phyloP scores from a whole-genome alignment of 2,888 invertebrate genomes.

The Clusia tigrina region DNA sequence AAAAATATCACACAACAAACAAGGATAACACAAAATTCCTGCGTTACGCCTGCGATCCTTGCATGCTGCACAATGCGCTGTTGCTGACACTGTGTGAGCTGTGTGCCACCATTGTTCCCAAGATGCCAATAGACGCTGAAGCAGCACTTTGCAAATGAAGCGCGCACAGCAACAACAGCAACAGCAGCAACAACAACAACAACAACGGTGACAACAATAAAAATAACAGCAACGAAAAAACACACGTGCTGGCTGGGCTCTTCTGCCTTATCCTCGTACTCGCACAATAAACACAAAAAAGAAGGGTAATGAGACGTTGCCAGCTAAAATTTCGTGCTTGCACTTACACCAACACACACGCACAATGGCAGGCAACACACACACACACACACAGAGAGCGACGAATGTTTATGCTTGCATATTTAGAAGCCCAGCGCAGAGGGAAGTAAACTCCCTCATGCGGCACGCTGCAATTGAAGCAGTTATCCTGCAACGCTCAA shows the following conservation, averaged over 20 bases:
- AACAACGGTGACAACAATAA: not conserved
- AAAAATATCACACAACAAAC: not conserved
- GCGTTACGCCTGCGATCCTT: constrained; percentile 12
- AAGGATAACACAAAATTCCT: constrained; percentile 11
- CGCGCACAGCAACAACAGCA: constrained; percentile 9
- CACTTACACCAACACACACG: not conserved
- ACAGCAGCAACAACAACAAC: not conserved
- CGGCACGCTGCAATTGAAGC: too few species aligned
- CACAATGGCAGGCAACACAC: too few species aligned
- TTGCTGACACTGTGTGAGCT: not conserved
- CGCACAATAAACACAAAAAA: too few species aligned
- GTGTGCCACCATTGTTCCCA: constrained; percentile 34
- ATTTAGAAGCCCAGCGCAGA: too few species aligned
- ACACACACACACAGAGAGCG: too few species aligned
- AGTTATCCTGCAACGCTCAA: too few species aligned
- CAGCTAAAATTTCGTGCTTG: too few species aligned
- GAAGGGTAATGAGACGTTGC: not conserved
- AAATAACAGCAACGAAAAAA: not conserved
- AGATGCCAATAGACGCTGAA: constrained; percentile 43
- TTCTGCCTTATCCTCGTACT: not conserved
- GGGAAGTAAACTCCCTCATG: too few species aligned
- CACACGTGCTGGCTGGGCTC: not conserved
- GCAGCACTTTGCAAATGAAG: constrained; percentile 37
- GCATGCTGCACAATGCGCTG: constrained; percentile 8
- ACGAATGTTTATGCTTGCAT: too few species aligned